Percentiles rank a stretch among this genome's conserved stretches.
These are phyloP conservation scores for Frieseomelitta varia DNA, from an alignment of 1,140 invertebrate species.

Conservation along the genomic window DNA sequence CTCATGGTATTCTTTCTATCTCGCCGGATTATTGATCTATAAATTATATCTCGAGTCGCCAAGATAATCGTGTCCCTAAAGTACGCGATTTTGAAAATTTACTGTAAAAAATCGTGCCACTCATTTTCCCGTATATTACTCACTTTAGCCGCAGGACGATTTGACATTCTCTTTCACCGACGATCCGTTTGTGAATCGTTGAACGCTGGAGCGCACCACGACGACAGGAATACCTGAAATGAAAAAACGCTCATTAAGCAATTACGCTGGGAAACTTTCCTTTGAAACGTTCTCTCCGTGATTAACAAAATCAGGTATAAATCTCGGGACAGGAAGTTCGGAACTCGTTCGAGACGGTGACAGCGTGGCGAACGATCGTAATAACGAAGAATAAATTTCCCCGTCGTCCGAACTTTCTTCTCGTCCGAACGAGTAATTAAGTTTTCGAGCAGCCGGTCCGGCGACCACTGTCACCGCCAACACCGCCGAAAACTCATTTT, in stretches of 20 bases:
- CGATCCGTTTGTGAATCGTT: neutral
- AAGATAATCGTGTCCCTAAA: neutral
- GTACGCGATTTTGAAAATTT: neutral
- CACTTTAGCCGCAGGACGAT: neutral
- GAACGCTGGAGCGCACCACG: no score
- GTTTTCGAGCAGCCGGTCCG: constrained; percentile 6
- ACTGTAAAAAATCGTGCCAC: neutral
- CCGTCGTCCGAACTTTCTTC: constrained; percentile 17
- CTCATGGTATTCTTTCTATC: no score
- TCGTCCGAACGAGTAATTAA: constrained; percentile 34
- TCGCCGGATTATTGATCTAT: neutral
- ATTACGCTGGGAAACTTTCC: neutral
- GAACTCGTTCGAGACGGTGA: constrained; percentile 24
- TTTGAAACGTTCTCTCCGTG: neutral
- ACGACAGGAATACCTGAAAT: constrained; percentile 1
- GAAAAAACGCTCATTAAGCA: constrained; percentile 30
- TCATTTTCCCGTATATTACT: neutral
- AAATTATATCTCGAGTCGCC: neutral
- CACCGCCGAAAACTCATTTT: constrained; percentile 27
- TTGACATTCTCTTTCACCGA: neutral
- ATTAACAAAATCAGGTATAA: constrained; percentile 31
- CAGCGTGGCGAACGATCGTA: constrained; percentile 20
- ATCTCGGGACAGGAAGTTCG: constrained; percentile 9
- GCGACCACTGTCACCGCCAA: constrained; percentile 12
- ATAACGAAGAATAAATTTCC: constrained; percentile 44